Conservation (phyloP, 2,113 vertebrate species). For the Myrmecobius fasciatus region DNA sequence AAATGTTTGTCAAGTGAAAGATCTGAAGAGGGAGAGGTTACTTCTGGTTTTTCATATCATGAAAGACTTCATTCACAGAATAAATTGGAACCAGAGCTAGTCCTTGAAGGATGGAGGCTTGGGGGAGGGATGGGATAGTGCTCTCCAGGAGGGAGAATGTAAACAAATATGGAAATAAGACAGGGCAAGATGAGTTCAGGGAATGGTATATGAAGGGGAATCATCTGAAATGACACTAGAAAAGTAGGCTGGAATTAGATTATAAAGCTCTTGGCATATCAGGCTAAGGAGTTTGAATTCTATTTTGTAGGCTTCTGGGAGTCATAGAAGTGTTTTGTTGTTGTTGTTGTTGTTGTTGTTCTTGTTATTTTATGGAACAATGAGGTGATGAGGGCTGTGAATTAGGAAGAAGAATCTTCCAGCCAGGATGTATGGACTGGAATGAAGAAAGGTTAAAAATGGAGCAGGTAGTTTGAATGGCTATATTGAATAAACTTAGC, state of each 20-base stretch:
- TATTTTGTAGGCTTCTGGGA: background rate
- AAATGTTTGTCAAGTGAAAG: background rate
- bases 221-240: background rate
- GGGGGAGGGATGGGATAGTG: background rate
- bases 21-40: background rate
- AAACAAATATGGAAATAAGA: background rate
- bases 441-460: background rate
- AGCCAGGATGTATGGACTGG: background rate
- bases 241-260: background rate
- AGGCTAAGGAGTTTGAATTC: background rate
- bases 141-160: background rate
- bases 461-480: background rate
- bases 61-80: background rate
- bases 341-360: too few species aligned
- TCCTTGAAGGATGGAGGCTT: background rate
- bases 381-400: background rate
- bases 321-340: background rate
- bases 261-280: background rate
- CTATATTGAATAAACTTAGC: background rate
- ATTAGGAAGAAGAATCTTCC: background rate
- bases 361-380: too few species aligned
- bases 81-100: background rate
- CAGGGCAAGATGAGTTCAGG: background rate
- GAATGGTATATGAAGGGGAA: background rate
- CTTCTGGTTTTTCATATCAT: background rate